Percentiles rank a stretch among this genome's conserved stretches.
phyloP scores from a whole-genome alignment of 2,113 vertebrate genomes.

The Mormoops blainvillei region DNA sequence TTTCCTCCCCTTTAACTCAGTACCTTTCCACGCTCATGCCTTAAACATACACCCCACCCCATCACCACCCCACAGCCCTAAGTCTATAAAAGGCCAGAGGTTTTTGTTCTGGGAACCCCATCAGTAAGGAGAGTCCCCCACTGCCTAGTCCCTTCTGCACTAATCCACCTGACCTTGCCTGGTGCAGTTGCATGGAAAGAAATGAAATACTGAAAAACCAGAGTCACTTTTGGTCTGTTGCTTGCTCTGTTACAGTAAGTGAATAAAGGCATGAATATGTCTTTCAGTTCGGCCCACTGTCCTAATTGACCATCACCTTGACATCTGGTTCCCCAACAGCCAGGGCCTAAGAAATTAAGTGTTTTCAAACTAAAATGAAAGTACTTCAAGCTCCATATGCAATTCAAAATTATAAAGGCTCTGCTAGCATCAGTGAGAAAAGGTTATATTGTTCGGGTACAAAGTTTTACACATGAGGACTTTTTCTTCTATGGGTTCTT shows the following conservation, averaged over 20 bases:
- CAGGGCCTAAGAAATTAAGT: background rate
- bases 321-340: background rate
- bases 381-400: background rate
- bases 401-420: background rate
- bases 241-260: background rate
- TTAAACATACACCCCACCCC: background rate
- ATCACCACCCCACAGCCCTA: rapidly evolving
- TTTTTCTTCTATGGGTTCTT: background rate
- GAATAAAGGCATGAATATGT: background rate
- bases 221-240: background rate
- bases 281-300: background rate
- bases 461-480: background rate
- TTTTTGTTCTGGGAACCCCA: background rate
- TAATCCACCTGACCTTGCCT: background rate
- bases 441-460: background rate
- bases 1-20: background rate
- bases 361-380: conserved; percentile 30
- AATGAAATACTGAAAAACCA: background rate
- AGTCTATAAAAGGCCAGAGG: background rate
- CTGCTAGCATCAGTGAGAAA: background rate
- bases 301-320: background rate
- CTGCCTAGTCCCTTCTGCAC: background rate
- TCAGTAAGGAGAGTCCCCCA: background rate
- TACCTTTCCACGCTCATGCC: background rate
- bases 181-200: background rate